These are phyloP conservation scores for Fukomys damarensis DNA, from an alignment of 2,113 vertebrate genomes.

Conservation along the genomic window DNA sequence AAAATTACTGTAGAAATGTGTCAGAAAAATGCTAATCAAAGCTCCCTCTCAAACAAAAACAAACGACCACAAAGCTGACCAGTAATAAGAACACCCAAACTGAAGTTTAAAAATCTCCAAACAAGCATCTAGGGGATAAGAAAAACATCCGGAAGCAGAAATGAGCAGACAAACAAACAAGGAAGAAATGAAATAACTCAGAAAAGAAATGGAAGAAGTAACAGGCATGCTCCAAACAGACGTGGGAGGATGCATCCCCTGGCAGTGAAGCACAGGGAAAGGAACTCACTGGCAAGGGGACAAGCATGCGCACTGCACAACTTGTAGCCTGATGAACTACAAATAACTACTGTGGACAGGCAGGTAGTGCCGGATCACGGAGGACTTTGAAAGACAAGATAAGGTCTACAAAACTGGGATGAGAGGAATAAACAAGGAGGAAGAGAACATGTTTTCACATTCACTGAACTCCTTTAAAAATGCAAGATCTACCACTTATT, in stretches of 20 bases:
- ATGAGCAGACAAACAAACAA: not conserved
- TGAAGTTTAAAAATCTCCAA: constrained; percentile 32
- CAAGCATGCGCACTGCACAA: too few relatives aligned
- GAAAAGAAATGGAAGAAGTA: not conserved
- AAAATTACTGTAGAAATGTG: not conserved
- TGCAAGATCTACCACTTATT: not conserved
- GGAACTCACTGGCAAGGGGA: not conserved
- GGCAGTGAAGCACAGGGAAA: not conserved
- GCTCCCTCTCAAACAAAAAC: not conserved
- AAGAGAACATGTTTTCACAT: not conserved
- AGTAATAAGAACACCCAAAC: not conserved
- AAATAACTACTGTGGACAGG: not conserved
- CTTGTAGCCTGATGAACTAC: not conserved
- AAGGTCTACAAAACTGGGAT: not conserved
- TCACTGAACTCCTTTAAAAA: constrained; percentile 45
- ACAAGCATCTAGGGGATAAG: not conserved
- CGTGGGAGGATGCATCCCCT: not conserved
- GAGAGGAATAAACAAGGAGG: not conserved
- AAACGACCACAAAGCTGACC: not conserved
- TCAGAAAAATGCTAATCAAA: not conserved
- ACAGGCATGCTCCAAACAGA: not conserved
- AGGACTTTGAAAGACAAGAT: not conserved
- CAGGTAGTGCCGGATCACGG: not conserved
- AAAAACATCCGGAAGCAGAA: constrained; percentile 31
- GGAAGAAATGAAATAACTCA: constrained; percentile 9